These are phyloP conservation scores for Melanocharis versteri DNA, from an alignment of 2,113 vertebrate genomes.

Conservation along the genomic window DNA sequence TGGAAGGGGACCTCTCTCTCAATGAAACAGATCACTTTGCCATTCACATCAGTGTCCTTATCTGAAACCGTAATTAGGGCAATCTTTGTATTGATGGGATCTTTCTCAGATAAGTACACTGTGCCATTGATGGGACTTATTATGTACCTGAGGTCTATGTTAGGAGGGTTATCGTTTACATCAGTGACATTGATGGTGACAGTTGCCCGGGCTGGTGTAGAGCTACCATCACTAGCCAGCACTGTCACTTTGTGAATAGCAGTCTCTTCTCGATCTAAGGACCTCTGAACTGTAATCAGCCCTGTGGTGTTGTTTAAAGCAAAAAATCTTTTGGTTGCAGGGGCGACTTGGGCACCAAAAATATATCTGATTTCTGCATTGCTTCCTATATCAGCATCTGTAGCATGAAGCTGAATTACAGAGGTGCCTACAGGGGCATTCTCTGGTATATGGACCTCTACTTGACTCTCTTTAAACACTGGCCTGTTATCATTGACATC, in stretches of 20 bases:
- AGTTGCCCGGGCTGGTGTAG: constrained; percentile 90
- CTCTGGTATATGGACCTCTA: constrained; percentile 95
- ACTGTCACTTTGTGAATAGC: constrained; percentile 96
- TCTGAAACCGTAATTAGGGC: constrained; percentile 97
- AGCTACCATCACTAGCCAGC: constrained; percentile 95
- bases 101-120: constrained; percentile 98
- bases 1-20: constrained; percentile 98
- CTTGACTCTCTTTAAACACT: constrained; percentile 94
- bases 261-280: constrained; percentile 94
- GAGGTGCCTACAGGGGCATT: constrained; percentile 92
- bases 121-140: constrained; percentile 98
- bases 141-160: constrained; percentile 98
- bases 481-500: constrained; percentile 98
- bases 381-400: constrained; percentile 93
- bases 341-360: constrained; percentile 93
- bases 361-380: constrained; percentile 97
- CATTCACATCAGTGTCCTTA: constrained; percentile 98
- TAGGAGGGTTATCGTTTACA: constrained; percentile 98
- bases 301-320: constrained; percentile 93
- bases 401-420: constrained; percentile 93
- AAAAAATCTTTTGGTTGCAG: constrained; percentile 94
- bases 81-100: constrained; percentile 97
- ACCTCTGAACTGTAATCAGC: constrained; percentile 93
- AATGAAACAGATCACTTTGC: constrained; percentile 99
- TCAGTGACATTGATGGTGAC: constrained; percentile 97